Conservation (phyloP, 2,888 invertebrate genomes). For the Xestia xanthographa region DNA sequence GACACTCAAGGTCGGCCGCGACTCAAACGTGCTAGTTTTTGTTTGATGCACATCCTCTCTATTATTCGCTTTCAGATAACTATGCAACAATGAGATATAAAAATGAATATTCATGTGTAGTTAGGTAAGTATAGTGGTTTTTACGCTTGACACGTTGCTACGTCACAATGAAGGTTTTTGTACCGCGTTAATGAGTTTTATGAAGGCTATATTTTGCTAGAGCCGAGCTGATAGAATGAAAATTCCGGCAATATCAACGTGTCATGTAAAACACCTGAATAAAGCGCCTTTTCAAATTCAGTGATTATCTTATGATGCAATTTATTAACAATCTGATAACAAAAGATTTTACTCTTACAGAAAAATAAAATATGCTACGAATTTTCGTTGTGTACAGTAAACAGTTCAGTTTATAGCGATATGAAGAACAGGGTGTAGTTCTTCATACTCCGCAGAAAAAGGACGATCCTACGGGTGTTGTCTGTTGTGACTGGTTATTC, state of each 20-base stretch:
- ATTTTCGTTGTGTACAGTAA: not conserved
- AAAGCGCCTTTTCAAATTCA: not conserved
- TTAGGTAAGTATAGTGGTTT: slow-evolving; percentile 36
- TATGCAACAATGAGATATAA: slow-evolving; percentile 62
- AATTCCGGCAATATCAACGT: not conserved
- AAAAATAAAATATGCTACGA: not conserved
- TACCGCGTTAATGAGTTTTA: slow-evolving; percentile 16
- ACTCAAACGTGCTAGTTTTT: slow-evolving; percentile 65
- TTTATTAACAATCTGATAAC: not conserved
- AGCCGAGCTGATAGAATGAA: not conserved
- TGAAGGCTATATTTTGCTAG: slow-evolving; percentile 4
- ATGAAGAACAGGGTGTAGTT: not conserved
- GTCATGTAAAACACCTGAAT: not conserved
- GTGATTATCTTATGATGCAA: not conserved
- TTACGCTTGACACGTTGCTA: slow-evolving; percentile 38
- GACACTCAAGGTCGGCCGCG: slow-evolving; percentile 67
- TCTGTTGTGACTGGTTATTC: not conserved
- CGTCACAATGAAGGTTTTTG: slow-evolving; percentile 39
- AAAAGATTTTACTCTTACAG: not conserved
- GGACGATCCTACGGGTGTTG: not conserved
- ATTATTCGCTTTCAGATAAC: slow-evolving; percentile 64
- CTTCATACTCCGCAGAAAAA: not conserved
- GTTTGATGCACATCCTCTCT: slow-evolving; percentile 70
- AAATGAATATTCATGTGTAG: slow-evolving; percentile 62
- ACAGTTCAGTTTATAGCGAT: not conserved